phyloP scores from a whole-genome alignment of 1,140 invertebrate genomes.

The Idris sp. region DNA sequence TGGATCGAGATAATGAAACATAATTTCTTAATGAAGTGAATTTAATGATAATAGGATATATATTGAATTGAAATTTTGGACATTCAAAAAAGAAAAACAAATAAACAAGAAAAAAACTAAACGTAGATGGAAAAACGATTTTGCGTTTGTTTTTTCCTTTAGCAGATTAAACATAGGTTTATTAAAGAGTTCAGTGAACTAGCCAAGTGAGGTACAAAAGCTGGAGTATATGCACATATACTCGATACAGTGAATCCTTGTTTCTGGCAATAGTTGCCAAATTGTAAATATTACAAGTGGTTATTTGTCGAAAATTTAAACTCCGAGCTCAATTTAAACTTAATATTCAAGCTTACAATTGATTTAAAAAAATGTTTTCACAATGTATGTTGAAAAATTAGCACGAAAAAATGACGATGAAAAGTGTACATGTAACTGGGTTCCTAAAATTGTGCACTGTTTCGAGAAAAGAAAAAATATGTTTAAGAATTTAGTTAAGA shows the following conservation, averaged over 20 bases:
- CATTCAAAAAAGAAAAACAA: too few species aligned
- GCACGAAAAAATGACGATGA: background rate
- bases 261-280: slow-evolving; percentile 5
- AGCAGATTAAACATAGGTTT: slow-evolving; percentile 16
- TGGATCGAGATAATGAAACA: too few species aligned
- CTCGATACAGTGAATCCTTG: background rate
- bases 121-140: too few species aligned
- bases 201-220: too few species aligned
- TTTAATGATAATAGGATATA: too few species aligned
- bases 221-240: slow-evolving; percentile 9
- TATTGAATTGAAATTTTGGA: background rate
- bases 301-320: slow-evolving; percentile 12
- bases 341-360: too few species aligned
- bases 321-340: too few species aligned
- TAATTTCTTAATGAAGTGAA: too few species aligned
- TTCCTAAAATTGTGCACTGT: slow-evolving; percentile 32
- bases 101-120: too few species aligned
- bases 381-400: slow-evolving; percentile 6
- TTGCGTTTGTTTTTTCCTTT: too few species aligned
- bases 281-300: slow-evolving; percentile 18
- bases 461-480: too few species aligned
- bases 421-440: slow-evolving; percentile 17
- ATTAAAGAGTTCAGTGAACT: slow-evolving; percentile 17
- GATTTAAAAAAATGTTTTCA: too few species aligned
- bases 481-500: slow-evolving; percentile 45